A percentile compares a stretch with the other conserved stretches of the same genome.
phyloP scores from a whole-genome alignment of 2,113 vertebrate species.

The Nyctereutes procyonoides region DNA sequence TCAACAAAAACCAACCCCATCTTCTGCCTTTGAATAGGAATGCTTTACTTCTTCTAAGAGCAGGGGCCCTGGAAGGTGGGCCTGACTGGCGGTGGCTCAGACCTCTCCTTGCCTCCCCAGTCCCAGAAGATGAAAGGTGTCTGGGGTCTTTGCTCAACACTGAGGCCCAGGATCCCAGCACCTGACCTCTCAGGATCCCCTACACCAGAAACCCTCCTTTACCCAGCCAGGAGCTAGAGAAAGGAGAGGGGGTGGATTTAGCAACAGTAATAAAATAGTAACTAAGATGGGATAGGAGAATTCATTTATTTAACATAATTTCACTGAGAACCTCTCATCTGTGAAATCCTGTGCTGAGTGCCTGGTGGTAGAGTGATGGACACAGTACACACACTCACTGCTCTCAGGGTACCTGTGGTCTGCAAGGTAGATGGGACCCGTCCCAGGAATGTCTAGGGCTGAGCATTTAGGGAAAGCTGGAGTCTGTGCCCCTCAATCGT shows the following conservation, averaged over 20 bases:
- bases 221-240: background rate
- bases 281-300: background rate
- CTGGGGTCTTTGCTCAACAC: background rate
- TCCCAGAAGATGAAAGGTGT: background rate
- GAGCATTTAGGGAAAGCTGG: background rate
- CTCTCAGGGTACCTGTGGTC: background rate
- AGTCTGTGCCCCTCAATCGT: background rate
- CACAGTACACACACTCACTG: fast-evolving
- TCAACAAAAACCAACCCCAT: background rate
- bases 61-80: too few species aligned
- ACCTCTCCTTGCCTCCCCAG: background rate
- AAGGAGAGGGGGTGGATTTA: background rate
- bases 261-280: background rate
- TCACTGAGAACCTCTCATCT: background rate
- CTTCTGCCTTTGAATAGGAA: background rate
- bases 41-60: background rate
- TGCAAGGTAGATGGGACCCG: background rate
- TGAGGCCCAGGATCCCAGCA: background rate
- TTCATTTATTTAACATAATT: background rate
- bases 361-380: fast-evolving
- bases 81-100: background rate
- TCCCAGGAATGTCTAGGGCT: background rate
- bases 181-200: background rate
- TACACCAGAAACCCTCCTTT: background rate
- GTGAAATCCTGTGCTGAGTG: background rate